These are phyloP conservation scores for Chironomus tepperi DNA, from an alignment of 1,140 invertebrate species.

Conservation along the genomic window DNA sequence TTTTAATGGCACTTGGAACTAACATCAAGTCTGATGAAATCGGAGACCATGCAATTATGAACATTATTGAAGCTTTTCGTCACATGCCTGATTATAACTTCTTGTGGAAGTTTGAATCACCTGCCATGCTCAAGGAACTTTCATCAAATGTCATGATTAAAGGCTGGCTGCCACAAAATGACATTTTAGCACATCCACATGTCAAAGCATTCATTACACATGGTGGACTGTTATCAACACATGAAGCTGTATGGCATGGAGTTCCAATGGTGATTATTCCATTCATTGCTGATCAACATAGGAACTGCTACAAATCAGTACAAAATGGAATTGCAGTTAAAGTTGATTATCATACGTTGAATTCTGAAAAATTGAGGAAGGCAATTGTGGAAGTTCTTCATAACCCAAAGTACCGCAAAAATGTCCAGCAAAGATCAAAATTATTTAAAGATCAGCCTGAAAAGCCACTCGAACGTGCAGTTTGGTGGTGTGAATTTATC, in stretches of 20 bases:
- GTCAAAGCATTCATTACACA: conserved; percentile 34
- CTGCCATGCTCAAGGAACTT: background rate
- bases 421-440: conserved; percentile 35
- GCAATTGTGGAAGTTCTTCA: conserved; percentile 29
- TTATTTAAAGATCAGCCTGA: conserved; percentile 45
- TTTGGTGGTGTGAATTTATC: conserved; percentile 44
- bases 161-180: background rate
- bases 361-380: conserved; percentile 27
- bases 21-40: conserved; percentile 37
- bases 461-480: conserved; percentile 39
- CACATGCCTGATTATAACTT: background rate
- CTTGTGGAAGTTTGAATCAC: background rate
- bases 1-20: conserved; percentile 43
- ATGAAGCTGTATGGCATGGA: conserved; percentile 42
- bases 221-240: conserved; percentile 41
- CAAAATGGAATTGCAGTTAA: conserved; percentile 26
- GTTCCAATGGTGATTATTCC: conserved; percentile 44
- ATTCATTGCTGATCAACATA: conserved; percentile 41
- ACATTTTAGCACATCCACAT: conserved; percentile 34
- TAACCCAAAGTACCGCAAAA: conserved; percentile 34
- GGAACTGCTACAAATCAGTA: conserved; percentile 29
- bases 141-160: background rate
- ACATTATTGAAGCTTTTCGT: background rate
- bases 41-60: conserved; percentile 31
- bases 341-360: conserved; percentile 29